A percentile compares a stretch with the other conserved stretches of the same genome.
These are phyloP conservation scores for Sorex araneus DNA, from an alignment of 2,113 vertebrate species.

Conservation along the genomic window DNA sequence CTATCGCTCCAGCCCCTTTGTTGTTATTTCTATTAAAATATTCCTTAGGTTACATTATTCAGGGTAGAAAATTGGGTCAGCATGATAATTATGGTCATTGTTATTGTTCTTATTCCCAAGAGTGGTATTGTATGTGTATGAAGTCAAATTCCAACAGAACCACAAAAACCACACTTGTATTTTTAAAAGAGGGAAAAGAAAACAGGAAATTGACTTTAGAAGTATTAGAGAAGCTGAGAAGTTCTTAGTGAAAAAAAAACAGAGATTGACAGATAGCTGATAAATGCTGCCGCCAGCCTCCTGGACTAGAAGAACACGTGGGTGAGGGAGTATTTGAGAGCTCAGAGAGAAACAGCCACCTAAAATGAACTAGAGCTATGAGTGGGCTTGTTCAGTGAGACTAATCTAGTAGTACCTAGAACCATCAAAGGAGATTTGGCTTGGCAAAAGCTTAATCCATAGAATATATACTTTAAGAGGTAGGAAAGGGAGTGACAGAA, in stretches of 20 bases:
- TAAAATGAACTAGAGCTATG: background rate
- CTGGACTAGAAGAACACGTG: background rate
- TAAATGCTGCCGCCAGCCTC: background rate
- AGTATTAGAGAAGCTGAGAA: slow-evolving; percentile 48
- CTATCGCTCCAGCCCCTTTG: background rate
- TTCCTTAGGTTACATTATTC: background rate
- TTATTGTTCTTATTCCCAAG: slow-evolving; percentile 11
- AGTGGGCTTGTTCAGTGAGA: background rate
- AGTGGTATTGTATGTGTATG: background rate
- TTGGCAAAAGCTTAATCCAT: background rate
- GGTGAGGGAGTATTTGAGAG: background rate
- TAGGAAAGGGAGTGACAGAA: slow-evolving; percentile 28
- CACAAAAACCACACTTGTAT: slow-evolving; percentile 14
- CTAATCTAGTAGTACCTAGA: slow-evolving; percentile 2
- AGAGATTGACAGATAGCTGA: background rate
- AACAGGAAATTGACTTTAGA: slow-evolving; percentile 17
- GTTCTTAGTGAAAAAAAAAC: slow-evolving; percentile 14
- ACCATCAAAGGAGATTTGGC: background rate
- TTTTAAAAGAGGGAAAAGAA: slow-evolving; percentile 48
- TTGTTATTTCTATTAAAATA: background rate
- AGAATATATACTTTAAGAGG: background rate
- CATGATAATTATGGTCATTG: background rate
- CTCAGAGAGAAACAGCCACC: background rate
- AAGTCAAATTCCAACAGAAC: slow-evolving; percentile 19
- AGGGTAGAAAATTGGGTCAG: background rate